A percentile compares a stretch with the other conserved stretches of the same genome.
These are phyloP conservation scores for Anolis apletophallus DNA, from an alignment of 2,797 vertebrate species.

Conservation along the genomic window DNA sequence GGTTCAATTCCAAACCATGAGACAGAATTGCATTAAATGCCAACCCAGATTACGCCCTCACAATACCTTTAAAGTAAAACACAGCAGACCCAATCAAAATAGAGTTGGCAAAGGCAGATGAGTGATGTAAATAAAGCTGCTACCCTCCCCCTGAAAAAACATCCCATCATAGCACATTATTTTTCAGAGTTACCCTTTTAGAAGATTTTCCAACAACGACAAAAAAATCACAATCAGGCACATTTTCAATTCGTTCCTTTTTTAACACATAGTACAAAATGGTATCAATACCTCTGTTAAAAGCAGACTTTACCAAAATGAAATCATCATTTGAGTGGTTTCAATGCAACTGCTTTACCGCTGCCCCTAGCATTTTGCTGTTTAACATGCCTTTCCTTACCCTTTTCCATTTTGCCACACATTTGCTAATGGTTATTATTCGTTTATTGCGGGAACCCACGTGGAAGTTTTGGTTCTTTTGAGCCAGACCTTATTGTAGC, in stretches of 20 bases:
- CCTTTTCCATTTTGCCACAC: neutral
- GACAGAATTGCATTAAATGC: slow-evolving; percentile 52
- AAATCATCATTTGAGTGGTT: slow-evolving; percentile 57
- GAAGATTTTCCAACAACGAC: slow-evolving; percentile 48
- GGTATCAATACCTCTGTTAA: slow-evolving; percentile 46
- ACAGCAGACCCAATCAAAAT: slow-evolving; percentile 58
- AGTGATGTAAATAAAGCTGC: slow-evolving; percentile 48
- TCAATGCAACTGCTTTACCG: slow-evolving; percentile 25
- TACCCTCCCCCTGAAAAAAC: neutral
- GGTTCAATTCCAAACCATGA: slow-evolving; percentile 66
- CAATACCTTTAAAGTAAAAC: slow-evolving; percentile 39
- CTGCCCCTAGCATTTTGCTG: slow-evolving; percentile 38
- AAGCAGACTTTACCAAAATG: slow-evolving; percentile 50
- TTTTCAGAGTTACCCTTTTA: slow-evolving; percentile 63
- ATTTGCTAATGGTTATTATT: slow-evolving; percentile 37
- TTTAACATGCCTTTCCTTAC: slow-evolving; percentile 33
- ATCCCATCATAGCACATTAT: slow-evolving; percentile 53
- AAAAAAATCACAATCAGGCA: slow-evolving; percentile 57
- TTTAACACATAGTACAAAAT: slow-evolving; percentile 58
- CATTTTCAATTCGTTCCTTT: slow-evolving; percentile 45
- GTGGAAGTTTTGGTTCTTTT: slow-evolving; percentile 35
- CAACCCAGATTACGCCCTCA: slow-evolving; percentile 55
- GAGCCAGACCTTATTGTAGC: slow-evolving; percentile 15
- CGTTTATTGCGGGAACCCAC: slow-evolving; percentile 44
- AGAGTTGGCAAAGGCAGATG: slow-evolving; percentile 41